Conservation (phyloP, 2,888 invertebrate species). For the Seira musarum region DNA sequence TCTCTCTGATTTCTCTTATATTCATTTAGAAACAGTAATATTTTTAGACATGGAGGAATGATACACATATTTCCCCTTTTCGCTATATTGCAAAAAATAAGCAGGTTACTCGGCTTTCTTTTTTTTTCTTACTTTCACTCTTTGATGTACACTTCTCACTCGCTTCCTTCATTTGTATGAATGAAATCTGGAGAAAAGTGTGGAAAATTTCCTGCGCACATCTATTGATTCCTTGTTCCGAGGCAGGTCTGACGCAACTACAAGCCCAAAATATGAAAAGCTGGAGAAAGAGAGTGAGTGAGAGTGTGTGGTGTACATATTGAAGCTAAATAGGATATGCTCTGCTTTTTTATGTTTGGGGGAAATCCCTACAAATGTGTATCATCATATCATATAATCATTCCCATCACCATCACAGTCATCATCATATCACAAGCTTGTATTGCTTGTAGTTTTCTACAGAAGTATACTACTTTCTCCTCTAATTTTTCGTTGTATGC, state of each 20-base stretch:
- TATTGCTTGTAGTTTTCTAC: neutral
- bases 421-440: constrained; percentile 23
- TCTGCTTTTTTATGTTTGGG: constrained; percentile 14
- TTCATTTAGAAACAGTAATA: neutral
- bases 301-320: constrained; percentile 24
- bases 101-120: constrained; percentile 53
- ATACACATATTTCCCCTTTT: neutral
- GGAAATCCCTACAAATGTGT: constrained; percentile 54
- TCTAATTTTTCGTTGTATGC: constrained; percentile 18
- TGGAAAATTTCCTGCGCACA: constrained; percentile 64
- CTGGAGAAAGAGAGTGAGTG: no score
- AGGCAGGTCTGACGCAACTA: constrained; percentile 61
- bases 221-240: constrained; percentile 61
- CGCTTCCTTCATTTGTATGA: constrained; percentile 34
- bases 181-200: constrained; percentile 51
- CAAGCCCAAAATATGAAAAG: constrained; percentile 21
- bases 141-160: constrained; percentile 5
- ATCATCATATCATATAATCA: constrained; percentile 33
- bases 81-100: constrained; percentile 21
- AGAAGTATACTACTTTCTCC: neutral
- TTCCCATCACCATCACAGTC: constrained; percentile 20
- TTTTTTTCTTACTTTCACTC: constrained; percentile 39
- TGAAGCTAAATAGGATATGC: neutral
- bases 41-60: neutral
- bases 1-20: neutral